A percentile compares a stretch with the other conserved stretches of the same genome.
phyloP scores from a whole-genome alignment of 2,888 invertebrate species.

The Ormyrus rosae region DNA sequence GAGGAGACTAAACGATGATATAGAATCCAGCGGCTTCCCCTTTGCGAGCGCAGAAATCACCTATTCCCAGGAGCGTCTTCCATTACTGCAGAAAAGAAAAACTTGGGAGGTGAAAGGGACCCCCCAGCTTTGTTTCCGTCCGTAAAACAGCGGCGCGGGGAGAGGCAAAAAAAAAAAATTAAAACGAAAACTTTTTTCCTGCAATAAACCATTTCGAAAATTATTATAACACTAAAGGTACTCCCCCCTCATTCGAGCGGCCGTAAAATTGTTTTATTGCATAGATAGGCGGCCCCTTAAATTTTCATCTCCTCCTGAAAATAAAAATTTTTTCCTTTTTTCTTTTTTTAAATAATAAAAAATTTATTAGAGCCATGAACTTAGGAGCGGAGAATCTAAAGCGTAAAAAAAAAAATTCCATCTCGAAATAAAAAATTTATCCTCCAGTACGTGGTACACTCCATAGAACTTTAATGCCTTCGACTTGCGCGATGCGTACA shows the following conservation, averaged over 20 bases:
- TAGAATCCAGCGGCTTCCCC: background rate
- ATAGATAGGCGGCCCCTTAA: conserved; percentile 27
- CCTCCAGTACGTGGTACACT: background rate
- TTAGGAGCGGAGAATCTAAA: background rate
- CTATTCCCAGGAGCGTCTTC: conserved; percentile 33
- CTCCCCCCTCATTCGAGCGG: background rate
- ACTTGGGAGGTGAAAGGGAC: background rate
- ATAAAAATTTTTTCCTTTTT: conserved; percentile 8
- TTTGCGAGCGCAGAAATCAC: conserved; percentile 15
- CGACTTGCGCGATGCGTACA: too few relatives aligned
- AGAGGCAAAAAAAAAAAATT: background rate
- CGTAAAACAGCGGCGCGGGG: background rate
- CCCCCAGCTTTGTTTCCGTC: background rate
- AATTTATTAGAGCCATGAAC: conserved; percentile 31
- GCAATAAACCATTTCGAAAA: conserved; percentile 9
- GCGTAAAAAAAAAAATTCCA: conserved; percentile 22
- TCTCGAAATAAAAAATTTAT: conserved; percentile 14
- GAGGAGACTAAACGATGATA: conserved; percentile 6
- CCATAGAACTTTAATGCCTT: background rate
- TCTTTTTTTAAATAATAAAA: conserved; percentile 37
- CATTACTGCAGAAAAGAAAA: conserved; percentile 14
- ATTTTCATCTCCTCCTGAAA: conserved; percentile 27
- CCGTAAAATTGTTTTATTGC: conserved; percentile 40
- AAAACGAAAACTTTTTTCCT: background rate
- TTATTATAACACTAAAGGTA: conserved; percentile 29